Conservation (phyloP, 2,888 invertebrate species). For the Nephrotoma guestfalica region DNA sequence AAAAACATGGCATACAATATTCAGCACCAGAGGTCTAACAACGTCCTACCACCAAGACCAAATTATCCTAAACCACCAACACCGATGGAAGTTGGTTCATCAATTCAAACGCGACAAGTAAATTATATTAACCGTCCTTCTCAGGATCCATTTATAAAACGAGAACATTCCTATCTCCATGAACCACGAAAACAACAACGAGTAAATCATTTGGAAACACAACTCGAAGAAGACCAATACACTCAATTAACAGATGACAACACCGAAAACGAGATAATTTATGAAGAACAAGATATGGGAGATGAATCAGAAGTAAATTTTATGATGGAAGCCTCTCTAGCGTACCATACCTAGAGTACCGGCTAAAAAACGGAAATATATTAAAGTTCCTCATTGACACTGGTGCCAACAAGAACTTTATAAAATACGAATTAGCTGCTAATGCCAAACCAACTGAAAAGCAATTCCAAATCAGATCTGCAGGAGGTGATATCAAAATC, state of each 20-base stretch:
- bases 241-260: background rate
- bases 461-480: too few species aligned
- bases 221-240: background rate
- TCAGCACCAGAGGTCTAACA: background rate
- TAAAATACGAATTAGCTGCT: too few species aligned
- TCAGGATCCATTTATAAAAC: background rate
- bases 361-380: too few species aligned
- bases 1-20: too few species aligned
- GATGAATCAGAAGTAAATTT: too few species aligned
- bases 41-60: background rate
- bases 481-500: too few species aligned
- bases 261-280: background rate
- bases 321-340: too few species aligned
- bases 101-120: background rate
- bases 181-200: background rate
- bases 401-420: too few species aligned
- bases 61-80: background rate
- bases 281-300: too few species aligned
- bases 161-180: background rate
- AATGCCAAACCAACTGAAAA: too few species aligned
- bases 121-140: background rate
- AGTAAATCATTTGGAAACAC: background rate
- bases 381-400: too few species aligned
- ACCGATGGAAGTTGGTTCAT: background rate
- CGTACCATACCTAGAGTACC: too few species aligned